Evolutionary conservation across 2,797 vertebrate species (phyloP).

Genomic region (Halcyon smyrnensis): DNA sequence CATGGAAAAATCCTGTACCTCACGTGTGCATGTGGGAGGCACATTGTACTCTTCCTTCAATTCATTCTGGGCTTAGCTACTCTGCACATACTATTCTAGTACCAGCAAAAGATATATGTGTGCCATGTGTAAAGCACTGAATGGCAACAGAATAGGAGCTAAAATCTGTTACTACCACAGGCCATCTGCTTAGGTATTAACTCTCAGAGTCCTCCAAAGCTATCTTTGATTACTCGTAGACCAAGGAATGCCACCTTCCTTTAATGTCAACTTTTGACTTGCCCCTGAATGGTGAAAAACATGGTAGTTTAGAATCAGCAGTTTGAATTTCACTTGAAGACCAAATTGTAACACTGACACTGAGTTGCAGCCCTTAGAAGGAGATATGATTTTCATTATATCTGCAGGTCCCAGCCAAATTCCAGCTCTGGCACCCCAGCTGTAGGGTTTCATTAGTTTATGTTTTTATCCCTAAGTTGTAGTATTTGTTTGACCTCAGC

Average conservation of each 20-base stretch:
- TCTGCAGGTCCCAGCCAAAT: background rate
- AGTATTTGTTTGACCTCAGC: background rate
- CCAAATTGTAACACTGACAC: background rate
- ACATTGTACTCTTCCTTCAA: background rate
- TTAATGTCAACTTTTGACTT: background rate
- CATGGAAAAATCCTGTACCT: constrained; percentile 8
- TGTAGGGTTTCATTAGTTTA: background rate
- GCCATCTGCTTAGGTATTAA: background rate
- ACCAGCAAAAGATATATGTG: background rate
- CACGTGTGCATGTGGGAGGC: background rate
- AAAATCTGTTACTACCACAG: background rate
- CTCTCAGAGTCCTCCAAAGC: background rate
- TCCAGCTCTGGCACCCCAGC: background rate
- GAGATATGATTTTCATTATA: background rate
- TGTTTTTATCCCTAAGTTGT: background rate
- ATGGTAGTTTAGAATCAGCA: background rate
- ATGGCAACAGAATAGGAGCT: background rate
- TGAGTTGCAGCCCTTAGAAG: background rate
- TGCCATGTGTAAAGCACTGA: background rate
- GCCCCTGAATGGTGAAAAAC: background rate
- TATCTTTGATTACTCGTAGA: background rate
- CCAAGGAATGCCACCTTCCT: background rate
- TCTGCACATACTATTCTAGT: background rate
- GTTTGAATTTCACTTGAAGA: background rate
- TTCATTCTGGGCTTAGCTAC: background rate